Base-by-base conservation (phyloP, 2,797 vertebrate species). In the Remorina albescens region DNA sequence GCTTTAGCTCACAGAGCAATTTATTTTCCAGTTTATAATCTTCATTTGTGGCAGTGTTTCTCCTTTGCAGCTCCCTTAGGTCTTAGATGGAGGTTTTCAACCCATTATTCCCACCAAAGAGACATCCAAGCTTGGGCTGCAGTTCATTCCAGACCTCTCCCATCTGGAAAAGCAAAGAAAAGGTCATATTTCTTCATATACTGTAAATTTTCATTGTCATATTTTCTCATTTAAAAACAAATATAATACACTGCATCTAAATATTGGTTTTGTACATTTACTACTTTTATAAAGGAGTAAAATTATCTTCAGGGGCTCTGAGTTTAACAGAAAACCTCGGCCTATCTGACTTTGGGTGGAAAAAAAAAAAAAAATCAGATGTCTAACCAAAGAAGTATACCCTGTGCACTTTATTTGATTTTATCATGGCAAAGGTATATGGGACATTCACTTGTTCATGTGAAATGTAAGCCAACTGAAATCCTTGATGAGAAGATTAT, bases 141-240 rank as follows among this genome's bases (percentile, higher is more conserved):
- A 99, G 90, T 74, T 97, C 97, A 1, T 96, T 96, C 98, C 98
- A 99, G 67, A 99, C 97, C 49, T 95, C 95, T 69, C 97, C 97
- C 98, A 99, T 99, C 98, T 99, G 88, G 13, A 80, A 55, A 32
- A 55, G 51, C 60, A 37, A 42, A 58, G 6, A 12, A 46, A 49
- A 64, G 42, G 15, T 58, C 9, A 37, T 0, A 26, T 65, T 16
- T 34, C 13, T 54, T 34, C 8, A 62, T 6, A 15, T n/a, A n/a
- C n/a, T n/a, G n/a, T 5, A 16, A 0, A 58, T n/a, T 54, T 65
- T 19, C 2, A 19, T 6, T 10, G 39, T 9, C 15, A 46, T n/a
- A 36, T 15, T 6, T 25, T 30, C 32, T 42, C 36, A 37, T 54
- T 19, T 11, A 8, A 21, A 51, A 15, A 16, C 12, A 12, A n/a